Percentiles rank a stretch among this genome's conserved stretches.
These are phyloP conservation scores for Caenorhabditis becei DNA, from an alignment of 2,888 invertebrate genomes.

Conservation along the genomic window DNA sequence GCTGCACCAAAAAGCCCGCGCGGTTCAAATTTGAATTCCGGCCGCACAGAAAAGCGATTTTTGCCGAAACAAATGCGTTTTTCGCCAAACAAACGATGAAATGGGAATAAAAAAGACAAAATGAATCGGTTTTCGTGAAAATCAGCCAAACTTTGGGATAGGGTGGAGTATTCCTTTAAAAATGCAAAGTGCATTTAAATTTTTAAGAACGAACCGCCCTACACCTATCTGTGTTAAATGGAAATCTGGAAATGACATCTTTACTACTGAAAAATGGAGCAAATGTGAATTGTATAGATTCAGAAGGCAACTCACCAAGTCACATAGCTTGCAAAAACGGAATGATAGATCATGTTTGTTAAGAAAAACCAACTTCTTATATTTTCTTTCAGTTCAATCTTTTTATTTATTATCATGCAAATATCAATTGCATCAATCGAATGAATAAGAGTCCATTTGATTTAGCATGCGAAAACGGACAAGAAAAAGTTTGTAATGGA, in stretches of 20 bases:
- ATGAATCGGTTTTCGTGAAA: too few species aligned
- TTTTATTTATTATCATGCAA: constrained; percentile 82
- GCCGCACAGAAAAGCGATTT: too few species aligned
- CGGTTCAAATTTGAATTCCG: too few species aligned
- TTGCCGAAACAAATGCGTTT: too few species aligned
- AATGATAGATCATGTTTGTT: constrained; percentile 69
- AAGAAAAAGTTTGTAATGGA: constrained; percentile 74
- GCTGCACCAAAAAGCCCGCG: too few species aligned
- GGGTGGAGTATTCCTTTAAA: too few species aligned
- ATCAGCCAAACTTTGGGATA: too few species aligned
- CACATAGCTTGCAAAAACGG: constrained; percentile 70
- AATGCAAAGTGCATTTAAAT: too few species aligned
- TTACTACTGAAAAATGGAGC: constrained; percentile 61
- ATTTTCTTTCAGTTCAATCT: constrained; percentile 81
- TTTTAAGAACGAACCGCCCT: constrained; percentile 71
- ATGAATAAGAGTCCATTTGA: constrained; percentile 83
- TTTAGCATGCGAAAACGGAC: constrained; percentile 84
- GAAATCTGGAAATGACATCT: constrained; percentile 64
- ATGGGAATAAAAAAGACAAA: too few species aligned
- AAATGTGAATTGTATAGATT: constrained; percentile 67
- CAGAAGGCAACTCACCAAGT: constrained; percentile 62
- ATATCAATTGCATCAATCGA: constrained; percentile 82
- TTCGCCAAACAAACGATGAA: too few species aligned
- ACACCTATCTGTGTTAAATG: constrained; percentile 66
- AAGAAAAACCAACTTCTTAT: neutral